phyloP scores from a whole-genome alignment of 2,797 vertebrate genomes.

The Rallus crepitans region DNA sequence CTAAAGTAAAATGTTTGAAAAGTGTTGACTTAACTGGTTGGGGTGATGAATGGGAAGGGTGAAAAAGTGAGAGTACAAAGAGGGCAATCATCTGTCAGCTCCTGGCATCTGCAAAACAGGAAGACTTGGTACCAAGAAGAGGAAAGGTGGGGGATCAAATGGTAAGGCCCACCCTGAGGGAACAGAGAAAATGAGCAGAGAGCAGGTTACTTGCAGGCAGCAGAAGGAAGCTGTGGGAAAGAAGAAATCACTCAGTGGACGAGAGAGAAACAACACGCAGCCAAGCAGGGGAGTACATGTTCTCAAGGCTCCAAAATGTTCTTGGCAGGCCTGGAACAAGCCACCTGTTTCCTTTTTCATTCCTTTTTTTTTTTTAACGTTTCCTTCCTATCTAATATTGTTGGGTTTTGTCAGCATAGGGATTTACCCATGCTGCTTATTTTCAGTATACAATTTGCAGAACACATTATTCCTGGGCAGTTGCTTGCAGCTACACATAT shows the following conservation, averaged over 20 bases:
- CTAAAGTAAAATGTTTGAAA: not conserved
- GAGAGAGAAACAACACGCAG: not conserved
- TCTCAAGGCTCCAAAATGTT: conserved; percentile 43
- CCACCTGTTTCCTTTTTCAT: conserved; percentile 22
- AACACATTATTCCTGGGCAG: not conserved
- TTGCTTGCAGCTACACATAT: not conserved
- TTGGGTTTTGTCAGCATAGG: not conserved
- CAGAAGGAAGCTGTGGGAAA: not conserved
- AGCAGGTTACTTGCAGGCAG: not conserved
- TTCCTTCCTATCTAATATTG: not conserved
- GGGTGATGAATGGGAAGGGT: not conserved
- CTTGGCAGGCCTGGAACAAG: conserved; percentile 24
- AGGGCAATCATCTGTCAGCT: not conserved
- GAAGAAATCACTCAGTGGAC: not conserved
- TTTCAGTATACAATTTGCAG: not conserved
- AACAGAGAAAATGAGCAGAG: not conserved
- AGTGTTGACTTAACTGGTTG: not conserved
- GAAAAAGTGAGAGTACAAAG: not conserved
- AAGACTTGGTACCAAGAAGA: not conserved
- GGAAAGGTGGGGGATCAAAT: not conserved
- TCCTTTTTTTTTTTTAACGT: accelerated
- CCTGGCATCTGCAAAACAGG: not conserved
- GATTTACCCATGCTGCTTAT: not conserved
- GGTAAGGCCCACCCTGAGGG: not conserved
- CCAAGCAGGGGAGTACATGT: conserved; percentile 12